These are phyloP conservation scores for Anthoptus insignis DNA, from an alignment of 2,888 invertebrate genomes.

Conservation along the genomic window DNA sequence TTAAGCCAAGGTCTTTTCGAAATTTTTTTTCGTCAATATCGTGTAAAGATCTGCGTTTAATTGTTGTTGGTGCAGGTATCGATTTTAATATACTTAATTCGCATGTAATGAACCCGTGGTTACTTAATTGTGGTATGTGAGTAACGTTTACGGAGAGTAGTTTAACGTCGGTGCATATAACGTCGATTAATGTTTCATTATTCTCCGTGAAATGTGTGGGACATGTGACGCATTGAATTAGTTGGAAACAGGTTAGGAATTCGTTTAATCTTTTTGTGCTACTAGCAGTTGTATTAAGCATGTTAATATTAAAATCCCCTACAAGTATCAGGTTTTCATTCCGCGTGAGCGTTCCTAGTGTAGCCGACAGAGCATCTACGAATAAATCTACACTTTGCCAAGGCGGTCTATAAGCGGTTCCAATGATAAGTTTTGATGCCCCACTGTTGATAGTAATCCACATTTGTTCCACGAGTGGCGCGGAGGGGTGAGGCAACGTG, in stretches of 20 bases:
- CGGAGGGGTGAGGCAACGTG: constrained; percentile 4
- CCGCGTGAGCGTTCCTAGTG: not conserved
- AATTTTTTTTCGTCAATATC: no score
- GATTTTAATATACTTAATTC: no score
- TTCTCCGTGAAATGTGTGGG: constrained; percentile 4
- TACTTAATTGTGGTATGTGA: constrained; percentile 8
- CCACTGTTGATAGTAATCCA: not conserved
- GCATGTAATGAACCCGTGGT: not conserved
- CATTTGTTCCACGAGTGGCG: constrained; percentile 7
- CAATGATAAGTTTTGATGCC: not conserved
- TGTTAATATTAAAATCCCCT: constrained; percentile 15
- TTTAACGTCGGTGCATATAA: constrained; percentile 6
- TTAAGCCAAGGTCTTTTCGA: no score
- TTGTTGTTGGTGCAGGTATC: no score
- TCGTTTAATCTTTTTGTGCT: not conserved
- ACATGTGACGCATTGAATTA: not conserved
- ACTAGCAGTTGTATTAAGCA: not conserved
- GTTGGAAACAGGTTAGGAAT: constrained; percentile 4
- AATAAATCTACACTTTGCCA: constrained; percentile 10
- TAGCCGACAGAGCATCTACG: not conserved
- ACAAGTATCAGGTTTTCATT: constrained; percentile 8
- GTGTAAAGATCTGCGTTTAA: no score
- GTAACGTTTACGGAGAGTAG: not conserved
- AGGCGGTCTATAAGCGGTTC: constrained; percentile 14
- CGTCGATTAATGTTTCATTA: not conserved